phyloP scores from a whole-genome alignment of 2,888 invertebrate species.

The Daptonema setosum region DNA sequence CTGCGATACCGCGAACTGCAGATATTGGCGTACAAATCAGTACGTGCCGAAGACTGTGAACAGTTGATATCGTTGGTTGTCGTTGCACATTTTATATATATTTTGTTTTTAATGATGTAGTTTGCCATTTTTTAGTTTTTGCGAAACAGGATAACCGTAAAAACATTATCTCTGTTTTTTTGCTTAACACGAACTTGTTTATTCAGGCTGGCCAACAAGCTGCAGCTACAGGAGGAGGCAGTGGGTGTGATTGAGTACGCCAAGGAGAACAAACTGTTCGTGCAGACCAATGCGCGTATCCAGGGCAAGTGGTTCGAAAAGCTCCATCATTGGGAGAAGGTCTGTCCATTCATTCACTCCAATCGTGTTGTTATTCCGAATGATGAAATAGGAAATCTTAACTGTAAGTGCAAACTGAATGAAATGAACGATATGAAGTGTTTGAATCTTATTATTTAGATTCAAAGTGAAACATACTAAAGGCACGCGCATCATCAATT shows the following conservation, averaged over 20 bases:
- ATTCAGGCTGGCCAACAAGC: conserved; percentile 75
- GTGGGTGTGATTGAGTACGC: conserved; percentile 69
- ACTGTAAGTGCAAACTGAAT: too few species aligned
- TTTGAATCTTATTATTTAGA: too few species aligned
- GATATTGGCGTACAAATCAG: conserved; percentile 42
- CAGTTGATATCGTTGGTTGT: conserved; percentile 45
- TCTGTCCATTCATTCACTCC: too few species aligned
- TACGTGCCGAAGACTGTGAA: conserved; percentile 63
- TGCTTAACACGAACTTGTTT: too few species aligned
- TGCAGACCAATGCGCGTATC: conserved; percentile 19
- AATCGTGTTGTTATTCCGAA: too few species aligned
- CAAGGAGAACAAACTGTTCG: conserved; percentile 13
- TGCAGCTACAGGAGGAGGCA: conserved; percentile 93
- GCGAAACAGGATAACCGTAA: too few species aligned
- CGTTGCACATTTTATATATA: not conserved
- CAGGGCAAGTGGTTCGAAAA: conserved; percentile 94
- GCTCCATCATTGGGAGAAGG: conserved; percentile 65
- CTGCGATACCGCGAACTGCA: conserved; percentile 74
- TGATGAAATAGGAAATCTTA: too few species aligned
- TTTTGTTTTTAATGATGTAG: not conserved
- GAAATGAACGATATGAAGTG: too few species aligned
- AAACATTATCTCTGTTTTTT: too few species aligned
- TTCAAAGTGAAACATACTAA: too few species aligned
- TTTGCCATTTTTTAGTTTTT: too few species aligned
- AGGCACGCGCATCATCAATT: too few species aligned